A percentile compares a stretch with the other conserved stretches of the same genome.
phyloP scores from a whole-genome alignment of 2,888 invertebrate genomes.

The Polyploca ridens region DNA sequence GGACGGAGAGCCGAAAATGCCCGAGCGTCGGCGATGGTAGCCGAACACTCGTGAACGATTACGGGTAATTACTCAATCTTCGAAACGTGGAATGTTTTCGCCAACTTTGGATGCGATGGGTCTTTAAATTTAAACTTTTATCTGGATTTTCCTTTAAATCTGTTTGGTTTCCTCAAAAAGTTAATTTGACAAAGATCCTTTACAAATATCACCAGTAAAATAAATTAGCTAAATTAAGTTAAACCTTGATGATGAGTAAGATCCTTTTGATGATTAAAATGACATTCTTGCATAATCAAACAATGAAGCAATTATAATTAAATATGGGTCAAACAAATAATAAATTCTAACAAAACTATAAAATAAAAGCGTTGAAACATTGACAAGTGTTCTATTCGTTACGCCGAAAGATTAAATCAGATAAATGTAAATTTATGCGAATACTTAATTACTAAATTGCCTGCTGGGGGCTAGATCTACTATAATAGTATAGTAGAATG shows the following conservation, averaged over 20 bases:
- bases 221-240: not conserved
- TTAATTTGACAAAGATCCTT: not conserved
- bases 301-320: not conserved
- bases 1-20: conserved; percentile 54
- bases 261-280: too few species aligned
- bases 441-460: conserved; percentile 49
- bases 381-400: conserved; percentile 46
- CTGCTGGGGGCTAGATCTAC: conserved; percentile 27
- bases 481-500: conserved; percentile 28
- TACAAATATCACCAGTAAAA: too few species aligned
- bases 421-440: conserved; percentile 54
- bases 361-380: conserved; percentile 37
- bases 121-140: conserved; percentile 25
- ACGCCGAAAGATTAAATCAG: conserved; percentile 46
- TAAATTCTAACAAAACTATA: conserved; percentile 12
- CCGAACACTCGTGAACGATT: conserved; percentile 53
- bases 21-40: conserved; percentile 55
- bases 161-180: not conserved
- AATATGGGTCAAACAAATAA: conserved; percentile 2
- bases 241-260: not conserved
- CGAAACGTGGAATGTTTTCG: conserved; percentile 57
- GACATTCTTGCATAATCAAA: not conserved
- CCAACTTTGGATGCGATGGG: conserved; percentile 40
- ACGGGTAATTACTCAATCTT: conserved; percentile 71
- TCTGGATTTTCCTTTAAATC: conserved; percentile 2